Evolutionary conservation across 2,888 invertebrate species (phyloP), one percentile per base, ranked within the genome.

Genomic region (Dynastes tityus): DNA sequence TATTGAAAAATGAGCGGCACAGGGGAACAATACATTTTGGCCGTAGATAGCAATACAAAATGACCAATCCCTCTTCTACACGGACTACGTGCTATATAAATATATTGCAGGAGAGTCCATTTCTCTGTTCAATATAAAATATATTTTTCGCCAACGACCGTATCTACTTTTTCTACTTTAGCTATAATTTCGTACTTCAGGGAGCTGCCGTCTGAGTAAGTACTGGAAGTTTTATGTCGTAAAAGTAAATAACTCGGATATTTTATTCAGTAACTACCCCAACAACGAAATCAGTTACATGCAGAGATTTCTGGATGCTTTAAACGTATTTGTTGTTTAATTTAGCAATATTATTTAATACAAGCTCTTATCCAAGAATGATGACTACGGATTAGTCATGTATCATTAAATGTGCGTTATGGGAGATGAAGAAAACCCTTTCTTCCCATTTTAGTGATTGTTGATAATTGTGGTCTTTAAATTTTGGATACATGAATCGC

Each of bases 1-100:
- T 87, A 87, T 87, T 87, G 87, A 87, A 87, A 87, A 87, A 87
- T 87, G 87, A 87, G 84, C 81, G 86, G 85, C 87, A 83, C 87
- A 80, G 83, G 87, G 87, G 87, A 86, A 81, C 86, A 85, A 87
- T 87, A 85, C 86, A 87, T 87, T 86, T 83, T 85, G 82, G 77
- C 80, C 80, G 80, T 74, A 85, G 85, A 85, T 85, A 85, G 84
- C 83, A 82, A 81, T 78, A 80, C 80, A 81, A 80, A 81, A 78
- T 82, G 82, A 84, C 80, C 83, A 82, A 82, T 82, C 82, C 82
- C 82, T 81, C 78, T 75, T 64, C 64, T 53, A 68, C 67, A 45
- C 68, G 49, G 29, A 45, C 61, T 74, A 74, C 73, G 73, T 74
- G 73, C 73, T 74, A 61, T 61, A 74, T 74, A 74, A 74, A 74